Evolutionary conservation across 1,140 invertebrate species (phyloP), one percentile per base, ranked within the genome.

Genomic region (Ridgeia piscesae): DNA sequence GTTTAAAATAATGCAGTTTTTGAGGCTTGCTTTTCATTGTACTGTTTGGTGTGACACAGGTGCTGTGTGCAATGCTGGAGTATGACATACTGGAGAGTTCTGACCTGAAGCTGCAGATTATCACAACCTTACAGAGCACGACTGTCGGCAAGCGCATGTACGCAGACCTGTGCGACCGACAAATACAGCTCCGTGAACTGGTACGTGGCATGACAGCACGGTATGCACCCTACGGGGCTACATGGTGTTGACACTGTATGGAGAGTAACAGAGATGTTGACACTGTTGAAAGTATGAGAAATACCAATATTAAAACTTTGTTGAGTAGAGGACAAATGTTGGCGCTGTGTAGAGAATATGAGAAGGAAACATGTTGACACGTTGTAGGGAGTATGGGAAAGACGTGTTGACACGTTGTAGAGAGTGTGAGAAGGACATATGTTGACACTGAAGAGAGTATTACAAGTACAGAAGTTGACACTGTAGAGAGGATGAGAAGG

Each of bases 51-150:
- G 6, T 97, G 97, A 17, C 97, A 97, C 31, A 98, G 95, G 97
- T 97, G 6, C 96, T 98, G 35, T 98, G 98, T 95, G 96, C 98
- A 58, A 98, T 98, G 97, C 95, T 98, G 58, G 98, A 98, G 96
- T 97, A 98, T 97, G 97, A 98, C 94, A 95, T 98, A 34, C 94
- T 98, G 33, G 96, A 98, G 93, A 95, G 95, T 92, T 95, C 96
- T 92, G 96, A 96, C 92, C 97, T 97, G 58, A 97, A 97, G 94
- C 95, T 98, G 93, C 98, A 98, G 96, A 97, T 98, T 93, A 97
- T 98, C 33, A 98, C 97, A n/a, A 97, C 98, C 0, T 96, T 98
- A 58, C 97, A 98, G 94, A 97, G 97, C 50, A 98, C 98, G 27
- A 95, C 96, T 21, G 96, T 97, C 31, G 98, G 98, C 11, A 97